Conservation (phyloP, 2,113 vertebrate genomes). For the Cranoglanis bouderius region DNA sequence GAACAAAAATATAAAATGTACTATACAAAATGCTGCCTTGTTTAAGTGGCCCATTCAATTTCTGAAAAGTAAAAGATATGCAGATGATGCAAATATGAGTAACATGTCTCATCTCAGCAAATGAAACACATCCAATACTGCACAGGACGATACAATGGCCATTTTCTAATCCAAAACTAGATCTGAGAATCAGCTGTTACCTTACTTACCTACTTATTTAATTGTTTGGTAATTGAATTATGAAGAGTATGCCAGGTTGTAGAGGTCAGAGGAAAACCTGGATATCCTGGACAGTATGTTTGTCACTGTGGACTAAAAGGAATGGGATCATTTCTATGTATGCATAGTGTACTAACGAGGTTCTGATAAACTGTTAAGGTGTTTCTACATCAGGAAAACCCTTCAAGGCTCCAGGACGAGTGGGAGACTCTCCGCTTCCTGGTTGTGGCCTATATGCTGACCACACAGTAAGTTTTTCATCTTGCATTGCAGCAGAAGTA, state of each 20-base stretch:
- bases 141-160: not conserved
- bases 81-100: not conserved
- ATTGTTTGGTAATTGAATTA: not conserved
- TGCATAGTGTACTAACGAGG: not conserved
- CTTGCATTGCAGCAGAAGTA: not conserved
- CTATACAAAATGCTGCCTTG: not conserved
- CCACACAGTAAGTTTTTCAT: conserved; percentile 48
- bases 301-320: not conserved
- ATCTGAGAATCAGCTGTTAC: not conserved
- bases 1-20: not conserved
- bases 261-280: not conserved
- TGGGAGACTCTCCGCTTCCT: conserved; percentile 57
- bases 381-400: conserved; percentile 58
- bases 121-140: not conserved
- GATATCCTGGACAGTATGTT: not conserved
- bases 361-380: conserved; percentile 41
- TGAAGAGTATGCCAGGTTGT: not conserved
- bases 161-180: not conserved
- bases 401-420: conserved; percentile 58
- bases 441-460: conserved; percentile 57
- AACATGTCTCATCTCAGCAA: not conserved
- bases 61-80: not conserved
- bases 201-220: not conserved
- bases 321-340: not conserved
- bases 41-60: not conserved